Evolutionary conservation across 2,888 invertebrate species (phyloP).

Genomic region (Allophyes oxyacanthae): DNA sequence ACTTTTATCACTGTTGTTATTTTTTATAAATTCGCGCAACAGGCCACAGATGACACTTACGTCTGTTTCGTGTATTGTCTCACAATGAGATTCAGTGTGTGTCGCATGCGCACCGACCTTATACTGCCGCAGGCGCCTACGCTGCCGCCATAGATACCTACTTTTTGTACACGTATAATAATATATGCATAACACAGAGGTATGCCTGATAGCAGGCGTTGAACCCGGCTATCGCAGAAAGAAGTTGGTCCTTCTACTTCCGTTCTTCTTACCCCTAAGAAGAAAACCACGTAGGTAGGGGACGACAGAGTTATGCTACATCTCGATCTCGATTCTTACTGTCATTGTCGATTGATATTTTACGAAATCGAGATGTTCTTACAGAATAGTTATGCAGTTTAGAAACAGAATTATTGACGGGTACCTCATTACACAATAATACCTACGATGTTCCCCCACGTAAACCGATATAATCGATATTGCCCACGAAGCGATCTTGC

Average conservation of each 20-base stretch:
- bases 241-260: conserved; percentile 3
- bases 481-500: too few relatives aligned
- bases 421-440: too few relatives aligned
- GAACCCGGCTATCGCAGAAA: conserved; percentile 30
- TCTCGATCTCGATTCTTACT: too few relatives aligned
- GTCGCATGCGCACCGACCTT: conserved; percentile 70
- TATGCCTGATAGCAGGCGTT: conserved; percentile 16
- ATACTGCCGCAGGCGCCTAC: conserved; percentile 80
- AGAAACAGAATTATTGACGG: too few relatives aligned
- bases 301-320: too few relatives aligned
- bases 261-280: neutral
- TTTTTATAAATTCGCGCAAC: conserved; percentile 12
- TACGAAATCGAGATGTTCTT: too few relatives aligned
- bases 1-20: conserved; percentile 28
- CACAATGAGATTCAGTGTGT: conserved; percentile 72
- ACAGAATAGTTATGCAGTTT: too few relatives aligned
- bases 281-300: too few relatives aligned
- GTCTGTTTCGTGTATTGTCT: conserved; percentile 75
- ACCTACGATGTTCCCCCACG: too few relatives aligned
- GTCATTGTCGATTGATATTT: too few relatives aligned
- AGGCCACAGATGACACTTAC: conserved; percentile 66
- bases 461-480: too few relatives aligned
- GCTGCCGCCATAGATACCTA: conserved; percentile 55
- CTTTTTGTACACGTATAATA: conserved; percentile 47
- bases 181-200: conserved; percentile 8